A percentile compares a stretch with the other conserved stretches of the same genome.
Conservation (phyloP, 1,140 invertebrate species). For the Patella vulgata region DNA sequence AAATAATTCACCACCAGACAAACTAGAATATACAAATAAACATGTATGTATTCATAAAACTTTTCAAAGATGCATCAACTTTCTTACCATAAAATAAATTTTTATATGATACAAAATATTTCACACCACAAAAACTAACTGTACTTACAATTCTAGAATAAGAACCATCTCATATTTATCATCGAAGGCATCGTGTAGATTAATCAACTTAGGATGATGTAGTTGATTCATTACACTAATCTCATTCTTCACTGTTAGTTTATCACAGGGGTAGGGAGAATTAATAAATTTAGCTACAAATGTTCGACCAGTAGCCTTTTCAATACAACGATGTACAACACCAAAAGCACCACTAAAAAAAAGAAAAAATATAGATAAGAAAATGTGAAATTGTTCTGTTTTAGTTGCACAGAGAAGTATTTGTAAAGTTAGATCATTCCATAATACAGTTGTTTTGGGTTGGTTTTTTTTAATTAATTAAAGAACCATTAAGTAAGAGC, state of each 20-base stretch:
- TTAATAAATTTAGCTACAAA: constrained; percentile 99
- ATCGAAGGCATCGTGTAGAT: constrained; percentile 98
- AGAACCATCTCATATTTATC: constrained; percentile 99
- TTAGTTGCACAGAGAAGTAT: no score
- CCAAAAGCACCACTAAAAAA: constrained; percentile 88
- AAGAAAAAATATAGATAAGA: constrained; percentile 1
- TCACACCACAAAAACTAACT: neutral
- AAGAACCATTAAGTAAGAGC: no score
- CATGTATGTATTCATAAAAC: no score
- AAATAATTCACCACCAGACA: constrained; percentile 98
- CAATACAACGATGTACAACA: constrained; percentile 96
- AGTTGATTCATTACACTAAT: constrained; percentile 99
- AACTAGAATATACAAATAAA: constrained; percentile 71
- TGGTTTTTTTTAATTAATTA: no score
- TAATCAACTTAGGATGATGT: constrained; percentile 97
- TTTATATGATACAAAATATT: no score
- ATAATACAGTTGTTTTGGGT: no score
- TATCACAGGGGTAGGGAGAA: constrained; percentile 93
- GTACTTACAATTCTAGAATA: constrained; percentile 96
- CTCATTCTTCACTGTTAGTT: constrained; percentile 96
- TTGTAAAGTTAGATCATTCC: no score
- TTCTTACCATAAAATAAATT: no score
- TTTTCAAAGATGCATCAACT: no score
- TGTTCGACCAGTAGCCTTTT: constrained; percentile 93
- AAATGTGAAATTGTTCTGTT: no score